Conservation (phyloP, 2,113 vertebrate genomes). For the Gymnobelideus leadbeateri region DNA sequence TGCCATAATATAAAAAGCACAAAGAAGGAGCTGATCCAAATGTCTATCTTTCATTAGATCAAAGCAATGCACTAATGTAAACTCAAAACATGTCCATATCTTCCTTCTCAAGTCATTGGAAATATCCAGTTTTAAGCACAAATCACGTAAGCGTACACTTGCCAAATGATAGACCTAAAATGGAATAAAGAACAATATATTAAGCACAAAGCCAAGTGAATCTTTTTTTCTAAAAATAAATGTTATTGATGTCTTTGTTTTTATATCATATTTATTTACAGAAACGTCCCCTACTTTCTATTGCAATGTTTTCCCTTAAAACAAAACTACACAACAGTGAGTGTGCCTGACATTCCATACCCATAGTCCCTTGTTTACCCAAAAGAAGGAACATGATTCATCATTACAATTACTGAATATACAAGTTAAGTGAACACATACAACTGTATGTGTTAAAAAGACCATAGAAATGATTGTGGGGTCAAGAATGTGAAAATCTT, state of each 20-base stretch:
- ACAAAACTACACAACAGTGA: neutral
- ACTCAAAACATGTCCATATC: slow-evolving; percentile 98
- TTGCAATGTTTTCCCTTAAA: neutral
- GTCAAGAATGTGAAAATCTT: neutral
- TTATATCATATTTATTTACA: neutral
- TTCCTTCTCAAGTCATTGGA: slow-evolving; percentile 93
- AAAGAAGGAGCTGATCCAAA: slow-evolving; percentile 97
- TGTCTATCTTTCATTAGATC: slow-evolving; percentile 95
- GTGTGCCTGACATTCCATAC: neutral
- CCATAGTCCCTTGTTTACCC: neutral
- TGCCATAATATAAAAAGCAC: slow-evolving; percentile 95
- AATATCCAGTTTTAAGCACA: slow-evolving; percentile 94
- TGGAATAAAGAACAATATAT: slow-evolving; percentile 8
- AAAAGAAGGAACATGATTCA: neutral
- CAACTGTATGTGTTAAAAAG: neutral
- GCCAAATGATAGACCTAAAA: slow-evolving; percentile 96
- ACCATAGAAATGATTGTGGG: neutral
- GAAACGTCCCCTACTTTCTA: neutral
- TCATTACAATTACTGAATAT: neutral
- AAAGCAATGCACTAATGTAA: slow-evolving; percentile 91
- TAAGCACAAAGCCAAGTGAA: neutral
- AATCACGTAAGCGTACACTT: slow-evolving; percentile 94
- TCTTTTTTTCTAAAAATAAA: slow-evolving; percentile 50
- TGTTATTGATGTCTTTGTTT: neutral
- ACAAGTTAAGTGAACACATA: neutral